Conservation (phyloP, 2,797 vertebrate genomes). For the Muraenolepis orangiensis region DNA sequence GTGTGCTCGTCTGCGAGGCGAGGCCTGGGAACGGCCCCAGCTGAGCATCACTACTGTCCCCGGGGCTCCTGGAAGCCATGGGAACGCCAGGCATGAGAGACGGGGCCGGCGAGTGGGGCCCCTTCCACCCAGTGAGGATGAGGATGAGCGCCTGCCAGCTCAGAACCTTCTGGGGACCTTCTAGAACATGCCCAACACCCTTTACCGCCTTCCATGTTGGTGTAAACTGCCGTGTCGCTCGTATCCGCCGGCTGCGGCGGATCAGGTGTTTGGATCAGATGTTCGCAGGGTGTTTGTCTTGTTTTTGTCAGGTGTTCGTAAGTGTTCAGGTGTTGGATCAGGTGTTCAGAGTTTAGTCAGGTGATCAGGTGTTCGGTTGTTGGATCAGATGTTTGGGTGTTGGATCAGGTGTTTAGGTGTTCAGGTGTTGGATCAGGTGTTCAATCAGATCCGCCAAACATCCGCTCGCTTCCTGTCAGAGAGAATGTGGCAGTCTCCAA, state of each 20-base stretch:
- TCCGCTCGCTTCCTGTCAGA: background rate
- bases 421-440: background rate
- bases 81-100: conserved; percentile 33
- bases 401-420: no score
- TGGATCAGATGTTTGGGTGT: no score
- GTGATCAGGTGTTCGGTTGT: no score
- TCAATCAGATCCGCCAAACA: no score
- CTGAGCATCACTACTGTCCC: conserved; percentile 57
- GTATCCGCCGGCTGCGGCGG: no score
- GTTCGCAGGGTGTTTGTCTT: no score
- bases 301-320: no score
- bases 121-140: conserved; percentile 20
- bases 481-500: background rate
- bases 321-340: background rate
- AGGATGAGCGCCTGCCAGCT: no score
- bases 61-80: conserved; percentile 32
- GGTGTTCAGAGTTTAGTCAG: no score
- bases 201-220: background rate
- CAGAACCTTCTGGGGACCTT: background rate
- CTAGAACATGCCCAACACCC: background rate
- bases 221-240: background rate
- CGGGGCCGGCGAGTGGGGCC: conserved; percentile 29
- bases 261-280: background rate
- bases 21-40: conserved; percentile 36
- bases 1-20: conserved; percentile 19